Evolutionary conservation across 2,888 invertebrate genomes (phyloP).

Genomic region (Abscondita cerata): DNA sequence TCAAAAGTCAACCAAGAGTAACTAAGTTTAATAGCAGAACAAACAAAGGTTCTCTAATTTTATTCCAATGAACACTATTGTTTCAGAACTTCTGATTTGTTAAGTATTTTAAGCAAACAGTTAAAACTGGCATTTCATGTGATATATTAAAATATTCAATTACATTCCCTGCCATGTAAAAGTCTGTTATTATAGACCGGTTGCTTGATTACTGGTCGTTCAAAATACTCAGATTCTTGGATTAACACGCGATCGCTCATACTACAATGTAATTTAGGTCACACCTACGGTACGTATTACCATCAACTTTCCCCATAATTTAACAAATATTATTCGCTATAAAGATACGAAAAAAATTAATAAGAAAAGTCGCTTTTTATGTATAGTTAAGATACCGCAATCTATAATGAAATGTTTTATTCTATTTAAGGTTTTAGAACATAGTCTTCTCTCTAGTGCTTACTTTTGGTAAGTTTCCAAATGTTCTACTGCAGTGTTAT

Average conservation of each 20-base stretch:
- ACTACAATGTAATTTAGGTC: constrained; percentile 13
- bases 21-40: too few species aligned
- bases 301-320: not conserved
- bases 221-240: constrained; percentile 28
- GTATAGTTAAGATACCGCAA: not conserved
- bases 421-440: constrained; percentile 6
- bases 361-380: not conserved
- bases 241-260: constrained; percentile 33
- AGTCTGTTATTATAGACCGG: constrained; percentile 35
- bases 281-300: constrained; percentile 7
- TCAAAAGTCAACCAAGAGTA: too few species aligned
- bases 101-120: constrained; percentile 10
- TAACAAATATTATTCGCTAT: not conserved
- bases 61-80: too few species aligned
- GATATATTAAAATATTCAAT: constrained; percentile 40
- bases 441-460: constrained; percentile 11
- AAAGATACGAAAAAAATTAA: too few species aligned
- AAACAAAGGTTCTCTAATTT: too few species aligned
- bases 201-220: constrained; percentile 33
- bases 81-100: constrained; percentile 13
- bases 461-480: constrained; percentile 28
- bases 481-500: constrained; percentile 34
- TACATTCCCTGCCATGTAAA: constrained; percentile 35
- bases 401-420: constrained; percentile 6
- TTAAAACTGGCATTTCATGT: constrained; percentile 15